A percentile compares a stretch with the other conserved stretches of the same genome.
Evolutionary conservation across 2,888 invertebrate species (phyloP).

Genomic region (Sialis fuliginosa): DNA sequence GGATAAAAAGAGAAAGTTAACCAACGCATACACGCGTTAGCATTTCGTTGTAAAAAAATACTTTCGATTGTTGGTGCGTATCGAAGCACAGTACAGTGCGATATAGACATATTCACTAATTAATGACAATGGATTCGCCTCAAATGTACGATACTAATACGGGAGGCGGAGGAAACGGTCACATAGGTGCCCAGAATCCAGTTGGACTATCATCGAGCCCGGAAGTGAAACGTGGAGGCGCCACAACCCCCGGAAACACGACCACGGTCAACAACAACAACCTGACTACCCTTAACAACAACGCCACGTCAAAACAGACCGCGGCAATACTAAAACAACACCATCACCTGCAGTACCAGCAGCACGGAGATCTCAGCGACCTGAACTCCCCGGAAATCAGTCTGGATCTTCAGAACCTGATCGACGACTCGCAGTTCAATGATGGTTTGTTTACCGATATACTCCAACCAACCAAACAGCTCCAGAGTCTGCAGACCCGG

Average conservation of each 20-base stretch:
- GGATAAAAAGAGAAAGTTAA: neutral
- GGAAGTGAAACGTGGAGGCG: conserved; percentile 21
- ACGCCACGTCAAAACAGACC: conserved; percentile 33
- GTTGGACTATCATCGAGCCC: conserved; percentile 30
- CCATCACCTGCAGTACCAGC: conserved; percentile 53
- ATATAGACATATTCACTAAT: too few relatives aligned
- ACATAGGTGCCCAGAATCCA: conserved; percentile 36
- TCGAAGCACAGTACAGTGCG: neutral
- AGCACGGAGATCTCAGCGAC: conserved; percentile 61
- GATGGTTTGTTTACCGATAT: conserved; percentile 78
- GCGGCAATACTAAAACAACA: conserved; percentile 41
- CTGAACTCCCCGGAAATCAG: conserved; percentile 86
- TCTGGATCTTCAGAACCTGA: conserved; percentile 77
- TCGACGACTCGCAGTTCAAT: conserved; percentile 77
- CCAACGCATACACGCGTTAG: too few relatives aligned
- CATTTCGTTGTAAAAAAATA: neutral
- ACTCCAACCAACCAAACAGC: conserved; percentile 33
- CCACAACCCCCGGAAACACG: conserved; percentile 12
- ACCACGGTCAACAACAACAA: conserved; percentile 27
- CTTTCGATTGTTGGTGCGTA: neutral
- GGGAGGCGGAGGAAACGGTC: conserved; percentile 18
- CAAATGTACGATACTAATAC: conserved; percentile 71
- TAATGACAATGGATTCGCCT: conserved; percentile 52
- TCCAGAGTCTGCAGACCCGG: conserved; percentile 21
- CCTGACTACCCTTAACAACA: conserved; percentile 26